A percentile compares a stretch with the other conserved stretches of the same genome.
Conservation (phyloP, 2,797 vertebrate species). For the Spinibarbus caldwelli region DNA sequence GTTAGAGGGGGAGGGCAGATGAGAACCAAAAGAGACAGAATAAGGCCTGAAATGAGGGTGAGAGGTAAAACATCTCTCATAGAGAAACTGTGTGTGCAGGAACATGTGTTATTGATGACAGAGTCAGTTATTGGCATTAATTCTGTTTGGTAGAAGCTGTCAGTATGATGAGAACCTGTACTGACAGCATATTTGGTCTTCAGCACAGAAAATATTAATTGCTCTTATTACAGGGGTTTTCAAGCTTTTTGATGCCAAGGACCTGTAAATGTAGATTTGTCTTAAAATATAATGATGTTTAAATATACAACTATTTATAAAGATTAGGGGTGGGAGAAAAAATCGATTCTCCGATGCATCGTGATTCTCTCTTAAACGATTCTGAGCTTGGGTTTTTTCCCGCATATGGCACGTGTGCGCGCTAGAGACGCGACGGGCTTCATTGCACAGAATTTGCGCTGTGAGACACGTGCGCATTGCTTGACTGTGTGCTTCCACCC, state of each 20-base stretch:
- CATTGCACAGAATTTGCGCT: too few relatives aligned
- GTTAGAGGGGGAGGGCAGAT: background rate
- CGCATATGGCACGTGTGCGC: too few relatives aligned
- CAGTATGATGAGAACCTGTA: background rate
- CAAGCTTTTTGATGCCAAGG: too few relatives aligned
- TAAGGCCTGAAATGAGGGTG: constrained; percentile 4
- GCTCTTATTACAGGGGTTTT: background rate
- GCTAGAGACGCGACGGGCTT: too few relatives aligned
- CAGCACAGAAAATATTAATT: background rate
- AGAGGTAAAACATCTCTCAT: background rate
- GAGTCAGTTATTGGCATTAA: background rate
- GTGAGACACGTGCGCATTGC: too few relatives aligned
- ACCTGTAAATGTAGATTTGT: background rate
- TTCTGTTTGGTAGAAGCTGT: background rate
- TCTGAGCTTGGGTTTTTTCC: too few relatives aligned
- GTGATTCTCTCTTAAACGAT: too few relatives aligned
- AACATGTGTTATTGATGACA: background rate
- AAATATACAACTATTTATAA: background rate
- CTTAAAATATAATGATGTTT: background rate
- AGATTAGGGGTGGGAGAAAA: too few relatives aligned
- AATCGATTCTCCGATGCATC: too few relatives aligned
- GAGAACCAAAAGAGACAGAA: constrained; percentile 3
- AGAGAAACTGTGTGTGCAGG: background rate
- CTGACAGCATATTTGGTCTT: background rate
- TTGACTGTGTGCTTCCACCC: too few relatives aligned